Evolutionary conservation across 2,797 vertebrate species (phyloP), one percentile per base, ranked within the genome.

Genomic region (Lepilemur septentrionalis): DNA sequence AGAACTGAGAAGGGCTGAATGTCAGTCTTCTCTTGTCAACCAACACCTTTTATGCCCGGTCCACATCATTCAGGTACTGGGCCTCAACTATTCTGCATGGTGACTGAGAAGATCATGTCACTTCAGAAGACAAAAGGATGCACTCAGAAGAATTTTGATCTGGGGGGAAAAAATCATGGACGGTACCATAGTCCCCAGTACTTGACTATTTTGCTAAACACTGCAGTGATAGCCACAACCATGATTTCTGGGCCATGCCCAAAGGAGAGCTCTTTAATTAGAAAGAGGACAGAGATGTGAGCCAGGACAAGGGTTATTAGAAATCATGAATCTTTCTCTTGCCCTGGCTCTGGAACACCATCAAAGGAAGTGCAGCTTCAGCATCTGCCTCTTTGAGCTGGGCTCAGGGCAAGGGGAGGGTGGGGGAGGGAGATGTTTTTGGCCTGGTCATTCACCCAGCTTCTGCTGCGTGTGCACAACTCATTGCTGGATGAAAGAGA

Each of bases 281-380:
- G 89, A 72, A n/a, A 97, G 46, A 73, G 38, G 35, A 84, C 7
- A 30, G 75, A 89, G 46, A 57, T 61, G 59, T 25, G 59, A n/a
- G 59, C 59, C 89, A 69, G 43, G 69, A 28, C 1, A 23, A 73
- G 11, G 35, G n/a, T 97, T 94, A 97, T 94, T 96, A 76, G 89
- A 95, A 96, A 87, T 89, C 95, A 86, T 95, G 83, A 92, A 96
- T 96, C 93, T 96, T 81, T 65, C 72, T 89, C 78, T 67, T 81
- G 38, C 78, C 12, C 59, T 76, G 84, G 84, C 72, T 76, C 83
- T 91, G 94, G 91, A 93, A 84, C 52, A 57, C 73, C 87, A 94
- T 93, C 89, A 96, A 94, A 97, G 79, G 89, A 98, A 96, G 46
- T 82, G 94, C 65, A 63, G 20, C 70, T 80, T 96, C 93, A 98